These are phyloP conservation scores for Xiphophorus birchmanni DNA, from an alignment of 2,797 vertebrate species.

Conservation along the genomic window DNA sequence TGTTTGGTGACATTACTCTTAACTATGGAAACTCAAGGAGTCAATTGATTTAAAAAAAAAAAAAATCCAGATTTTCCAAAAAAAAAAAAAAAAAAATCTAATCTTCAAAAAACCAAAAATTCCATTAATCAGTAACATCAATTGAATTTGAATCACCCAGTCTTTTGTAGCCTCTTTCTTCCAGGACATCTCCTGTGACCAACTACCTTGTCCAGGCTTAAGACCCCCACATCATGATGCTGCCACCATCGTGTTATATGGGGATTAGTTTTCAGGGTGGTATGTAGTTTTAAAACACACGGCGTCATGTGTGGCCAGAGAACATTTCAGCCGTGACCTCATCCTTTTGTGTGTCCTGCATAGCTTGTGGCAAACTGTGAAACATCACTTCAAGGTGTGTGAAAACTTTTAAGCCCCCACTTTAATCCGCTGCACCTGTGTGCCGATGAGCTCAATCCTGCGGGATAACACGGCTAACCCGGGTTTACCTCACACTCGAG, in stretches of 20 bases:
- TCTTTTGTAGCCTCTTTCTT: no score
- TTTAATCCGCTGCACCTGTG: constrained; percentile 6
- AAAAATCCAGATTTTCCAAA: no score
- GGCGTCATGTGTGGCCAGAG: not conserved
- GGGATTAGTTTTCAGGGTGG: not conserved
- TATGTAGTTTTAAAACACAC: not conserved
- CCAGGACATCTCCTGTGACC: not conserved
- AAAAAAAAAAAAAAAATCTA: no score
- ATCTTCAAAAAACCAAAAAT: no score
- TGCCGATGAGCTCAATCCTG: not conserved
- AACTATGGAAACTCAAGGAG: no score
- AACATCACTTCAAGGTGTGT: not conserved
- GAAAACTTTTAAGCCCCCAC: not conserved
- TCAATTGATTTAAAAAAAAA: no score
- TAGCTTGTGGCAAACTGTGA: not conserved
- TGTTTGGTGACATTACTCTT: no score
- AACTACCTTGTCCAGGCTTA: not conserved
- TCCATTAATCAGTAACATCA: no score
- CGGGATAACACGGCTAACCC: not conserved
- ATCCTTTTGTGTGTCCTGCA: not conserved
- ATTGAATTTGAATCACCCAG: no score
- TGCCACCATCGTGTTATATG: not conserved
- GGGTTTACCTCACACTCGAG: constrained; percentile 8
- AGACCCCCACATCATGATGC: not conserved
- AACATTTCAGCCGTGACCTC: not conserved